Base-by-base conservation (phyloP, 1,140 invertebrate species). In the Drosophila lowei region DNA sequence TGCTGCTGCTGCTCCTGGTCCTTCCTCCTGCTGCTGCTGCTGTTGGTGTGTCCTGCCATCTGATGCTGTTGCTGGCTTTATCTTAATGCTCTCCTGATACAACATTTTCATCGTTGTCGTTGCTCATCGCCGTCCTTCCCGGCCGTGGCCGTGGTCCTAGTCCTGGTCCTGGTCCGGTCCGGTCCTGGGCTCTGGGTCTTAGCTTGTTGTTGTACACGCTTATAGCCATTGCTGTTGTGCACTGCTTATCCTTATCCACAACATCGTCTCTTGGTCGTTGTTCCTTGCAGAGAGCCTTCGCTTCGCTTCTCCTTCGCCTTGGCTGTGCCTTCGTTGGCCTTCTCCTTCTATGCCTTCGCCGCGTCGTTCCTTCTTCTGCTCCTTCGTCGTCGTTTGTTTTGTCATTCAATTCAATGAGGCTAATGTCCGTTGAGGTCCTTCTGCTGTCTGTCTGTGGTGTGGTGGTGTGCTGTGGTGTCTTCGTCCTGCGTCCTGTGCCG, bases 361-460 rank as follows among this genome's bases (percentile, higher is more conserved):
- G 7, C 28, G 23, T 30, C 28, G 6, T 52, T 65, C 47, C 48
- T 61, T 54, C 41, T 54, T 21, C 54, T 61, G 54, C 28, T 48
- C 15, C 42, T 30, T 43, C 55, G 42, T 44, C 74, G 80, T 89
- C 85, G 83, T 88, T 88, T 88, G 83, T 88, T 88, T 88, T 88
- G 85, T 89, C 80, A 89, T 89, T 89, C 85, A 89, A 89, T 89
- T 90, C 86, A 90, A 90, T 90, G 80, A 90, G 86, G 86, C 86
- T 90, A 89, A 90, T 90, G 86, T 90, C 86, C 86, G 86, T 81
- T 89, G 86, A 89, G 86, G 49, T 55, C 71, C 66, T 38, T 38
- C 30, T 44, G 9, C 18, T 41, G 56, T 48, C 58, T 6, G 13
- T 21, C 42, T 8, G 16, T 49, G 18, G 7, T 64, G 46, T 66